Evolutionary conservation across 2,888 invertebrate species (phyloP), one percentile per base, ranked within the genome.

Genomic region (Phalangium opilio): DNA sequence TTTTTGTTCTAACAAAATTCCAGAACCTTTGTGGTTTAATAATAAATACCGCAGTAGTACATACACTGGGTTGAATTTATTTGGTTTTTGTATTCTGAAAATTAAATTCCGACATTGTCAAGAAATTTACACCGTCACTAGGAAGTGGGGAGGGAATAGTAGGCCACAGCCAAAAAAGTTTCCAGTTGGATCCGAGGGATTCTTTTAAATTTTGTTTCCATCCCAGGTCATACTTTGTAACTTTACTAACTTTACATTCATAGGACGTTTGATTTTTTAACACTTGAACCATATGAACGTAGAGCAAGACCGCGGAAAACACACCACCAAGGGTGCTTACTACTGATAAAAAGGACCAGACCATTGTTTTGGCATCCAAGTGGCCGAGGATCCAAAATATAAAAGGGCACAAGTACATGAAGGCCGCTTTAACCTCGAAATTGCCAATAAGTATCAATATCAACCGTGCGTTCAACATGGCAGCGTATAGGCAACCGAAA

Each of bases 161-260:
- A 3, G 91, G 89, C 44, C 76, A 78, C 43, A 89, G 58, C 81
- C 82, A 86, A 8, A 78, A 74, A 43, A 83, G 63, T 58, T 79
- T 75, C 89, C 89, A 91, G 44, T 72, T 74, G 15, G 72, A 67
- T 8, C 91, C 91, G 60, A 91, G 75, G 5, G 81, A 78, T 63
- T 80, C 75, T 54, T 73, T 70, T 14, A 89, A 53, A 67, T 91
- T 91, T 45, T 70, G 65, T 57, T 70, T 74, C 70, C 73, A 74
- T 5, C 87, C 87, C 45, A 75, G 69, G 70, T 86, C 73, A 65
- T 84, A 84, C 12, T 70, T 72, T 44, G 65, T 69, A 44, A 70
- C 70, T 3, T 56, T 52, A 51, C 63, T 56, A 8, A 64, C 57
- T 48, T 60, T 64, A 27, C 27, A 7, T 57, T 72, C 72, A 47